Evolutionary conservation across 2,797 vertebrate species (phyloP).

Genomic region (Glossophaga mutica): DNA sequence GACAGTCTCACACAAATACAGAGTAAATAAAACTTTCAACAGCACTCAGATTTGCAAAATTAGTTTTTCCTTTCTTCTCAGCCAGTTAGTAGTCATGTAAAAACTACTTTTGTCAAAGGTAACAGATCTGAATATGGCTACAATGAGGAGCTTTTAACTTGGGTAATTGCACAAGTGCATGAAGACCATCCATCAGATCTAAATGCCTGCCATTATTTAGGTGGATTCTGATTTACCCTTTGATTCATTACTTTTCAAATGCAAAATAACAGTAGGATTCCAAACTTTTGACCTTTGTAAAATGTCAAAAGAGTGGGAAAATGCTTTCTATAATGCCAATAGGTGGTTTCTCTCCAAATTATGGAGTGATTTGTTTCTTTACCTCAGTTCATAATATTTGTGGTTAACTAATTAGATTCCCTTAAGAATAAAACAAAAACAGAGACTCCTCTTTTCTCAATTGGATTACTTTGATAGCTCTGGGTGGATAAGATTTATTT

Average conservation of each 20-base stretch:
- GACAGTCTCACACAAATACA: not conserved
- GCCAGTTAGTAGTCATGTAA: not conserved
- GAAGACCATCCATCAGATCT: slow-evolving; percentile 14
- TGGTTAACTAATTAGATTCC: slow-evolving; percentile 7
- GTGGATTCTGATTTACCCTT: slow-evolving; percentile 42
- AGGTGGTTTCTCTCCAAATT: slow-evolving; percentile 31
- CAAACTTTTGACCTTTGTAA: slow-evolving; percentile 69
- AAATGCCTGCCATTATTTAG: slow-evolving; percentile 50
- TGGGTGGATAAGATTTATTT: not conserved
- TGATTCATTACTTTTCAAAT: slow-evolving; percentile 60
- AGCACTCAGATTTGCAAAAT: not conserved
- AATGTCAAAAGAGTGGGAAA: slow-evolving; percentile 59
- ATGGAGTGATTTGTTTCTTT: slow-evolving; percentile 52
- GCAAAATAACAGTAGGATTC: slow-evolving; percentile 47
- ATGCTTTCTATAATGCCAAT: slow-evolving; percentile 44
- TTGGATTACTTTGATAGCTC: not conserved
- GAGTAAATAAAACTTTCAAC: not conserved
- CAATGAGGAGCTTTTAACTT: not conserved
- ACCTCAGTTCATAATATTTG: slow-evolving; percentile 30
- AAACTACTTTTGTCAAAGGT: slow-evolving; percentile 23
- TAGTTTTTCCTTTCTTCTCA: slow-evolving; percentile 44
- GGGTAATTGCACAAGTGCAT: slow-evolving; percentile 20
- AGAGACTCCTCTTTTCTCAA: not conserved
- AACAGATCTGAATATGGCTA: not conserved
- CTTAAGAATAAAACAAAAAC: not conserved